Evolutionary conservation across 1,140 invertebrate genomes (phyloP), one percentile per base, ranked within the genome.

Genomic region (Manduca sexta): DNA sequence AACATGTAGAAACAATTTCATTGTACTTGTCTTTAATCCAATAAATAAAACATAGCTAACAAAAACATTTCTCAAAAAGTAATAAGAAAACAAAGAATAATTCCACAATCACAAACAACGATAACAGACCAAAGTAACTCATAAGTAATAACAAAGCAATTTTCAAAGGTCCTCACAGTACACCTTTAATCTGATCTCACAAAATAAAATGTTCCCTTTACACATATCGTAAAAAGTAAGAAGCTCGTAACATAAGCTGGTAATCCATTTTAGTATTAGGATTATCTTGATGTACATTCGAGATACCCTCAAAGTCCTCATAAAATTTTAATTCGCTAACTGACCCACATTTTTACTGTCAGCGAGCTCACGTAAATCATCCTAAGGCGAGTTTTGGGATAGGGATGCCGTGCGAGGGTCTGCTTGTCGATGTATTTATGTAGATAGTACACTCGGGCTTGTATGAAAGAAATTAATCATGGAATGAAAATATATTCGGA

Each of bases 311-410:
- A 33, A 45, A 52, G 43, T 57, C 26, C 45, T 49, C 56, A 64
- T 70, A 68, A 74, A 70, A 70, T 64, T 72, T 76, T 68, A 68
- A 73, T 72, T 71, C 61, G 47, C 48, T 47, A 61, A 53, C 57
- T 61, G 61, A 66, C 60, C 62, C 52, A 64, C 51, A 64, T 71
- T 76, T 74, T 76, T 74, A 74, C 64, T 60, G 57, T 58, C 56
- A 60, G 60, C 49, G 56, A 41, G 52, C 37, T 56, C 64, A 64
- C 64, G 65, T 74, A 69, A 72, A 74, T 69, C 70, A 74, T 74
- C 55, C 35, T 37, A 47, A 38, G 53, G 47, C 52, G 43, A 49
- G 52, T 55, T 41, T 48, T 45, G 55, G 49, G 34, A 35, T 35
- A 14, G 34, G 34, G 34, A 35, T 35, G 14, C 14, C 34, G 10